A percentile compares a stretch with the other conserved stretches of the same genome.
Conservation (phyloP, 23 tunicate genomes). For the Phallusia fumigata region DNA sequence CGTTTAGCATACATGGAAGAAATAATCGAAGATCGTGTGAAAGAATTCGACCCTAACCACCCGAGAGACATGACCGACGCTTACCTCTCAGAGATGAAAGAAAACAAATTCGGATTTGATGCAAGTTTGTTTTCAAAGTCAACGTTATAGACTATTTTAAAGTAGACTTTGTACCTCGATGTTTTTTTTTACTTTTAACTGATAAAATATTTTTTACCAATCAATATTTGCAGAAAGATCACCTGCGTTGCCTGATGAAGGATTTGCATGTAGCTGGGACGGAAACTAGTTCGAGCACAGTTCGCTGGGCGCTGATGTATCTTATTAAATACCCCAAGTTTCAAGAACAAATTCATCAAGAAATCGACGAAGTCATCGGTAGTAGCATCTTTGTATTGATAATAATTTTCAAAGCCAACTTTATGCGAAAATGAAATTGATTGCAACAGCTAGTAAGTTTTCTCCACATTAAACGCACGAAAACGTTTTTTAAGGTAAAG, state of each 20-base stretch:
- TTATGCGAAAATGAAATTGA: too few relatives aligned
- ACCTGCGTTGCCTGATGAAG: constrained; percentile 21
- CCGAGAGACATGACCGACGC: neutral
- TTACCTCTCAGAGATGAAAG: neutral
- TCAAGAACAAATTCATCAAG: constrained; percentile 21
- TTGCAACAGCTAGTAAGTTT: too few relatives aligned
- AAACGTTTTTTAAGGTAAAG: too few relatives aligned
- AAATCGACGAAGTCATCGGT: constrained; percentile 19
- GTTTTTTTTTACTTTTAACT: too few relatives aligned
- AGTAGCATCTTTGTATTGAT: too few relatives aligned
- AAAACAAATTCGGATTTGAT: neutral
- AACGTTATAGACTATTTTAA: too few relatives aligned
- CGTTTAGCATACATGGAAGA: too few relatives aligned
- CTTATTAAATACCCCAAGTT: constrained; percentile 12
- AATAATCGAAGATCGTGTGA: neutral
- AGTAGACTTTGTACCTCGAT: too few relatives aligned
- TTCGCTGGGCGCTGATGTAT: constrained; percentile 21
- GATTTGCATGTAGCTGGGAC: constrained; percentile 32
- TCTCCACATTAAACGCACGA: too few relatives aligned
- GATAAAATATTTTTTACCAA: neutral
- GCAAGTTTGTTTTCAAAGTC: too few relatives aligned
- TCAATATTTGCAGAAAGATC: constrained; percentile 3
- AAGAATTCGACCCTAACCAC: neutral
- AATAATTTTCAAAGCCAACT: too few relatives aligned
- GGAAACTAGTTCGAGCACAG: constrained; percentile 27